Evolutionary conservation across 1,140 invertebrate species (phyloP).

Genomic region (Mycetomoellerius zeteki): DNA sequence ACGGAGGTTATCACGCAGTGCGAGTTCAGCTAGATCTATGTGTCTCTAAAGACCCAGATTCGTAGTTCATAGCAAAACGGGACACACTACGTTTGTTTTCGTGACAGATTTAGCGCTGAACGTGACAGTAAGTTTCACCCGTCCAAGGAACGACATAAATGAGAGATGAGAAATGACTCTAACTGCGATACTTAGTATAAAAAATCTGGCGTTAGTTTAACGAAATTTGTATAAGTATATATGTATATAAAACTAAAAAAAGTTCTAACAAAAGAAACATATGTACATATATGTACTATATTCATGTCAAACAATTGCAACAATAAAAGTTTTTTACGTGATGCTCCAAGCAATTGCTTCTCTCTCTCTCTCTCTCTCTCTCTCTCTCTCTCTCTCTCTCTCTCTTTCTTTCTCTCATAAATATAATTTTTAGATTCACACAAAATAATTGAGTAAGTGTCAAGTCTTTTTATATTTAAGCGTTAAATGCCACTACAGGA

Average conservation of each 20-base stretch:
- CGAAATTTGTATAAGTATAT: neutral
- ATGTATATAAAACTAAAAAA: neutral
- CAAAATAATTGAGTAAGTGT: neutral
- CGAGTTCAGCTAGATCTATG: neutral
- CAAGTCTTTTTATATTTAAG: neutral
- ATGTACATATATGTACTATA: too few species aligned
- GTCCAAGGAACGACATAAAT: neutral
- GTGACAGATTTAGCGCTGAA: constrained; percentile 31
- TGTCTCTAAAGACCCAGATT: constrained; percentile 15
- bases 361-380: too few species aligned
- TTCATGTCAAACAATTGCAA: neutral
- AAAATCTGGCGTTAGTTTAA: neutral
- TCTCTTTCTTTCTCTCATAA: neutral
- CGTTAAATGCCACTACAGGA: too few species aligned
- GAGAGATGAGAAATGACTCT: constrained; percentile 29
- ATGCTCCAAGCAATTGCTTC: neutral
- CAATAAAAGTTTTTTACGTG: neutral
- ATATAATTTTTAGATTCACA: neutral
- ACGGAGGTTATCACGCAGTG: neutral
- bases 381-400: too few species aligned
- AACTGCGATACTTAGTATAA: neutral
- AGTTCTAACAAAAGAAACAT: neutral
- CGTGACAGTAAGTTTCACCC: constrained; percentile 33
- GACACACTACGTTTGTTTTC: neutral
- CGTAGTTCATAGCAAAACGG: constrained; percentile 14